Percentiles rank a stretch among this genome's conserved stretches.
Evolutionary conservation across 1,140 invertebrate species (phyloP).

Genomic region (Brachionus plicatilis): DNA sequence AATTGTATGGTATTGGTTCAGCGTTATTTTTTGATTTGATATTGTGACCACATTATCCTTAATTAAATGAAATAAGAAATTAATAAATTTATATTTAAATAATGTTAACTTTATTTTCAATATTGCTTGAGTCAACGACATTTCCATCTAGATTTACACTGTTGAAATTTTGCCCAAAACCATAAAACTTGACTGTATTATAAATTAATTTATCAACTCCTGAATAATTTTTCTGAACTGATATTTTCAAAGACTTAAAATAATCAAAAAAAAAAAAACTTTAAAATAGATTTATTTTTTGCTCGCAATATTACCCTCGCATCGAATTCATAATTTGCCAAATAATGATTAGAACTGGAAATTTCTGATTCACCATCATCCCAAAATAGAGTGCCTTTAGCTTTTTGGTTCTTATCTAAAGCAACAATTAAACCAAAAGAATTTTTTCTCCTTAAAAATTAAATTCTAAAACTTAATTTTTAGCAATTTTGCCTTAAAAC

Average conservation of each 20-base stretch:
- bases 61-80: background rate
- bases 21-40: background rate
- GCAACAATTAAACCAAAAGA: slow-evolving; percentile 40
- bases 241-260: background rate
- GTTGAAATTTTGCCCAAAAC: background rate
- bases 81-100: background rate
- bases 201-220: background rate
- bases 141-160: background rate
- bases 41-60: background rate
- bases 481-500: background rate
- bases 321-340: background rate
- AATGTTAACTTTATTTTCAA: background rate
- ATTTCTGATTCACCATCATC: slow-evolving; percentile 41
- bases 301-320: background rate
- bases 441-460: slow-evolving; percentile 2
- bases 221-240: background rate
- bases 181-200: background rate
- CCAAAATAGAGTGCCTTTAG: slow-evolving; percentile 41
- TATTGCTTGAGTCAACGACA: background rate
- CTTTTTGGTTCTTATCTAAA: slow-evolving; percentile 26
- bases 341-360: background rate
- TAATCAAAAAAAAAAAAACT: background rate
- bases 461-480: background rate
- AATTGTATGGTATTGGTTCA: background rate
- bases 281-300: background rate